These are phyloP conservation scores for Apamea crenata DNA, from an alignment of 2,888 invertebrate species.

Conservation along the genomic window DNA sequence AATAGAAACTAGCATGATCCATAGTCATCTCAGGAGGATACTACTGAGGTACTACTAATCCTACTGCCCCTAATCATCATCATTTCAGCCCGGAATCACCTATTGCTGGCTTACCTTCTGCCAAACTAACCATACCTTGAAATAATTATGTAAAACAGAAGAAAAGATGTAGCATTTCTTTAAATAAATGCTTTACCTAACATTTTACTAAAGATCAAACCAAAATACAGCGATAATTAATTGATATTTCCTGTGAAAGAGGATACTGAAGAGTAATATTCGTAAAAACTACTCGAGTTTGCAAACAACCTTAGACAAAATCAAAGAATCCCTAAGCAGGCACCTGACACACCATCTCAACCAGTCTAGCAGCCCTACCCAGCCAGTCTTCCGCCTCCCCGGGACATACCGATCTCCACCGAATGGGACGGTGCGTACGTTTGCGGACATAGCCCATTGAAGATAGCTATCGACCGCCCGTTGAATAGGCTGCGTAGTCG, in stretches of 20 bases:
- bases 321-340: neutral
- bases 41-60: neutral
- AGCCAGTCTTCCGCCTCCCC: conserved; percentile 66
- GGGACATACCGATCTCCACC: conserved; percentile 81
- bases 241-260: neutral
- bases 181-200: neutral
- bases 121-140: neutral
- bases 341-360: conserved; percentile 35
- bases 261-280: neutral
- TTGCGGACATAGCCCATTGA: conserved; percentile 80
- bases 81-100: too few relatives aligned
- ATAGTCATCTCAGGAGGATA: neutral
- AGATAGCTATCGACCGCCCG: conserved; percentile 81
- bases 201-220: neutral
- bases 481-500: conserved; percentile 70
- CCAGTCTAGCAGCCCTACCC: conserved; percentile 55
- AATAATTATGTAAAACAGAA: neutral
- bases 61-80: neutral
- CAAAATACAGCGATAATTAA: neutral
- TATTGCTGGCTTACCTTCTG: neutral
- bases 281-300: neutral
- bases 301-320: neutral
- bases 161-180: neutral
- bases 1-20: neutral
- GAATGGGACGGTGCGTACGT: conserved; percentile 77